Evolutionary conservation across 2,113 vertebrate species (phyloP).

Genomic region (Nipponia nippon): DNA sequence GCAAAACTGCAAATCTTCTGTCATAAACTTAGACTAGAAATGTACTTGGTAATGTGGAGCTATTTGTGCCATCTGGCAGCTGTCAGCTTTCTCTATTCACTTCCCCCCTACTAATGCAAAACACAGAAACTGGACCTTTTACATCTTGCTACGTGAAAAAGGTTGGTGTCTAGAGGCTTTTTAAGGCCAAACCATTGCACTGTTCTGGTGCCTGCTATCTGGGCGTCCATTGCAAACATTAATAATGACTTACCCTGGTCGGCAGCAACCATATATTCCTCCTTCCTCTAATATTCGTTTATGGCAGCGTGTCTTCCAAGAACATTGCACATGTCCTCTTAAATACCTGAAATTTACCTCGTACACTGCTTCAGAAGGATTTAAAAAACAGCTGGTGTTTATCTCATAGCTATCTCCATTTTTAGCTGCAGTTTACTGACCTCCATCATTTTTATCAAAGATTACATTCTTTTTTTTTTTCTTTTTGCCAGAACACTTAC

Average conservation of each 20-base stretch:
- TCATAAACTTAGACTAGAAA: constrained; percentile 52
- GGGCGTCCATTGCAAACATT: not conserved
- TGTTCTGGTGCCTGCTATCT: constrained; percentile 10
- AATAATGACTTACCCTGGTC: not conserved
- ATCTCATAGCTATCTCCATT: constrained; percentile 39
- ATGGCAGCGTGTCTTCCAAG: not conserved
- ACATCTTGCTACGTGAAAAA: constrained; percentile 13
- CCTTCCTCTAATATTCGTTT: not conserved
- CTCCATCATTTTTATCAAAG: constrained; percentile 24
- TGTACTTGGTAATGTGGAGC: constrained; percentile 48
- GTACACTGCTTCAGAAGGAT: not conserved
- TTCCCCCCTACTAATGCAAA: constrained; percentile 62
- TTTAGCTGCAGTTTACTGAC: constrained; percentile 57
- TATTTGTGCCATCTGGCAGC: constrained; percentile 68
- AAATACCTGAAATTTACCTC: constrained; percentile 54
- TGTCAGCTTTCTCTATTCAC: constrained; percentile 59
- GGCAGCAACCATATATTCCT: not conserved
- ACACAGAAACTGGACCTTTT: constrained; percentile 56
- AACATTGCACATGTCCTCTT: not conserved
- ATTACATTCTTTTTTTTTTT: not conserved
- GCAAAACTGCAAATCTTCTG: constrained; percentile 54
- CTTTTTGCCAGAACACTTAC: constrained; percentile 3
- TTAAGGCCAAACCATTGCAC: constrained; percentile 33
- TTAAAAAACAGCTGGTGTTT: constrained; percentile 60
- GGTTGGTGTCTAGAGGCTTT: constrained; percentile 33